Conservation (phyloP, 2,113 vertebrate genomes). For the Anhinga rufa region DNA sequence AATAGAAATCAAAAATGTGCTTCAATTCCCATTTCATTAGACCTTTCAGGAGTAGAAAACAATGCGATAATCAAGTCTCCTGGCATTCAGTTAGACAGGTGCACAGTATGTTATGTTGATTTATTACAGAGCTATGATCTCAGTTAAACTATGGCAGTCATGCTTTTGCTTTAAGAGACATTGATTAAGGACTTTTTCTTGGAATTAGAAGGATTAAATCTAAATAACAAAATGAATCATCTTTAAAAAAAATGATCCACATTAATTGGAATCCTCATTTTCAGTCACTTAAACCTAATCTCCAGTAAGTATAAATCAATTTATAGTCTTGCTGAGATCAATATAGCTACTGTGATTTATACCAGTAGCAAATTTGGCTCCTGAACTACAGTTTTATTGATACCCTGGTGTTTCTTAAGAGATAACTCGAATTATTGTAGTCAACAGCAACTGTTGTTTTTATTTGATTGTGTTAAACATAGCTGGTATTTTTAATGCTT, state of each 20-base stretch:
- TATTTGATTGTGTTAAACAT: neutral
- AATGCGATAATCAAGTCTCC: neutral
- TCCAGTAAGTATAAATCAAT: slow-evolving; percentile 36
- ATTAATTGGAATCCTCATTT: slow-evolving; percentile 35
- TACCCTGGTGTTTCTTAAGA: neutral
- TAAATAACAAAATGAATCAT: slow-evolving; percentile 12
- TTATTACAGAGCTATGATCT: neutral
- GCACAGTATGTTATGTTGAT: neutral
- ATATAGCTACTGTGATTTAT: slow-evolving; percentile 3
- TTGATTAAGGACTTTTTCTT: slow-evolving; percentile 15
- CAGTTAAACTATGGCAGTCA: neutral
- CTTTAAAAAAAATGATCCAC: neutral
- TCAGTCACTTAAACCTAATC: slow-evolving; percentile 30
- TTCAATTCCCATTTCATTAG: neutral
- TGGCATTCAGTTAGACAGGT: neutral
- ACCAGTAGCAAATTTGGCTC: neutral
- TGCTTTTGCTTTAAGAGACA: neutral
- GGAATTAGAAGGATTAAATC: slow-evolving; percentile 23
- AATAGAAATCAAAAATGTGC: neutral
- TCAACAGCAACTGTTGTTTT: neutral
- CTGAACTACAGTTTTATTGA: neutral
- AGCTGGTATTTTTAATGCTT: neutral
- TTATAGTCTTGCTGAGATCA: slow-evolving; percentile 9
- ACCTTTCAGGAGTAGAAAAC: neutral
- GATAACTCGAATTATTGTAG: neutral